Conservation (phyloP, 2,113 vertebrate genomes). For the Alectura lathami region DNA sequence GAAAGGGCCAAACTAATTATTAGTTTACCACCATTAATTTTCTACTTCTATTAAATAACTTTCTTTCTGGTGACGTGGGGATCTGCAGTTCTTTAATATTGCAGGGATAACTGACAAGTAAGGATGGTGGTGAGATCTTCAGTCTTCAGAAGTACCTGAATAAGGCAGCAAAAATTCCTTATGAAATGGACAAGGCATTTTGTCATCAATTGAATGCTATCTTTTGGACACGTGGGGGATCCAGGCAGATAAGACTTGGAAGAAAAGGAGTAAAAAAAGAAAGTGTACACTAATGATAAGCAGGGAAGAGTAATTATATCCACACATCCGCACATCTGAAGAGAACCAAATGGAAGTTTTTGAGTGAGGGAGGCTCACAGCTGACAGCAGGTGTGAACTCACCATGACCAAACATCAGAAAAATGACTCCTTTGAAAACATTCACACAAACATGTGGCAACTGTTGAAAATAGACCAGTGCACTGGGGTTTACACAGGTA, state of each 20-base stretch:
- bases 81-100: neutral
- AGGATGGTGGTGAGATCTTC: neutral
- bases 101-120: neutral
- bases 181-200: neutral
- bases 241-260: neutral
- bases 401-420: fast-evolving
- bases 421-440: neutral
- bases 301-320: neutral
- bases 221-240: neutral
- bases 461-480: neutral
- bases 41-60: neutral
- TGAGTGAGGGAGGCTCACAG: neutral
- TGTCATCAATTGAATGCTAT: neutral
- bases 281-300: neutral
- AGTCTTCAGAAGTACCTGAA: neutral
- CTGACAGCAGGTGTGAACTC: neutral
- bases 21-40: neutral
- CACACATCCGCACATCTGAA: neutral
- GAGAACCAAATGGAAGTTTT: neutral
- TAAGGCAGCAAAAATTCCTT: neutral
- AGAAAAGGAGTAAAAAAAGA: neutral
- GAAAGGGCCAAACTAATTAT: neutral
- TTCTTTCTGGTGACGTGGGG: neutral
- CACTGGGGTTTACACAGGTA: neutral
- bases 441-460: neutral